These are phyloP conservation scores for Hirtodrosophila alboralis DNA, from an alignment of 2,888 invertebrate genomes.

Conservation along the genomic window DNA sequence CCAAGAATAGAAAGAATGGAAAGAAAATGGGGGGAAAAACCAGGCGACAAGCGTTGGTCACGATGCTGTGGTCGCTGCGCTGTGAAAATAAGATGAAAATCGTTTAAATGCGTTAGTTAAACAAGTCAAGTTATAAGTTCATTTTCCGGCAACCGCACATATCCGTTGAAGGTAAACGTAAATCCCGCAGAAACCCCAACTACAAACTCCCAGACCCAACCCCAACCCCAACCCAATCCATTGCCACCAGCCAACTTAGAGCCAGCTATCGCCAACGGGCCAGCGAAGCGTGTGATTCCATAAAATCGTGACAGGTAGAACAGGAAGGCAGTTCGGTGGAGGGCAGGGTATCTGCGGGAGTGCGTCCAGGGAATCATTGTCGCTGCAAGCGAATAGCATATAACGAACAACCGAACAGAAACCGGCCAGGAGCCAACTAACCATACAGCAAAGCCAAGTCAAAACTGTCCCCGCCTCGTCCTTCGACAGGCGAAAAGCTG, in stretches of 20 bases:
- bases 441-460: constrained; percentile 54
- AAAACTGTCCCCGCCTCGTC: constrained; percentile 43
- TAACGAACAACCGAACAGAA: constrained; percentile 26
- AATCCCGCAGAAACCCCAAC: constrained; percentile 22
- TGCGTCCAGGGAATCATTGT: constrained; percentile 63
- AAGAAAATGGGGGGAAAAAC: constrained; percentile 6
- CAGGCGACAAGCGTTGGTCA: constrained; percentile 18
- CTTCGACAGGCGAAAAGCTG: neutral
- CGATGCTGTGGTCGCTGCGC: constrained; percentile 19
- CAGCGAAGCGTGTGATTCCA: constrained; percentile 74
- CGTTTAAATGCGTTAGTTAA: constrained; percentile 77
- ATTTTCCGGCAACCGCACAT: constrained; percentile 77
- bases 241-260: constrained; percentile 1
- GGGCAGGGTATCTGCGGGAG: no score
- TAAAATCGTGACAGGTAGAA: constrained; percentile 59
- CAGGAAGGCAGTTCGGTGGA: neutral
- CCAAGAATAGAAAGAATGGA: constrained; percentile 8
- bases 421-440: constrained; percentile 42
- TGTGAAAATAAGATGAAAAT: constrained; percentile 60
- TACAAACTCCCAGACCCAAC: neutral
- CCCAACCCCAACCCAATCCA: neutral
- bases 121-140: constrained; percentile 77
- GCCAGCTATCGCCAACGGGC: constrained; percentile 52
- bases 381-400: constrained; percentile 52
- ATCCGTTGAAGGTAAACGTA: constrained; percentile 68